A percentile compares a stretch with the other conserved stretches of the same genome.
phyloP scores from a whole-genome alignment of 2,888 invertebrate genomes.

The Drosophila fulvimacula region DNA sequence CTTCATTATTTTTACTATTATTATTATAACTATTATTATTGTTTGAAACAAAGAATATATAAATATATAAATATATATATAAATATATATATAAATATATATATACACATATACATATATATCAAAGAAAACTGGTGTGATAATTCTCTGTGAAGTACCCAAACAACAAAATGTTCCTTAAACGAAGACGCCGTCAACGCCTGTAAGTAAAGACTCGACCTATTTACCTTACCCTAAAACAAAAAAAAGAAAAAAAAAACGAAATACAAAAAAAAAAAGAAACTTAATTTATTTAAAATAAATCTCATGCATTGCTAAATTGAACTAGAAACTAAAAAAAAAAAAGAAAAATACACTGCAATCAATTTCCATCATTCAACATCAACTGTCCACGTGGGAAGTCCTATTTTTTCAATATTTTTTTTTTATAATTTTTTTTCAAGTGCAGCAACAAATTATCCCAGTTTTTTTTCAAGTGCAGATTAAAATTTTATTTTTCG shows the following conservation, averaged over 20 bases:
- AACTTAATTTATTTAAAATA: constrained; percentile 4
- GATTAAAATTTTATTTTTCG: constrained; percentile 10
- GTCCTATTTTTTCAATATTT: not conserved
- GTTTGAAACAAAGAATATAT: constrained; percentile 17
- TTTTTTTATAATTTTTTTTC: constrained; percentile 14
- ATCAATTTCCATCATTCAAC: constrained; percentile 25
- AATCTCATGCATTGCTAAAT: constrained; percentile 47
- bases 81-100: not conserved
- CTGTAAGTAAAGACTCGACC: constrained; percentile 73
- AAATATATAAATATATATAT: not conserved
- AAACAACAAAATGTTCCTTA: constrained; percentile 70
- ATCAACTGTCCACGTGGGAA: constrained; percentile 42
- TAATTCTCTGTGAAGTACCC: constrained; percentile 53
- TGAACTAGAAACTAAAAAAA: constrained; percentile 37
- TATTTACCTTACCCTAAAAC: constrained; percentile 26
- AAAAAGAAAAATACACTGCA: constrained; percentile 28
- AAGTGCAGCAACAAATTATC: constrained; percentile 3
- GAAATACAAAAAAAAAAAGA: constrained; percentile 15
- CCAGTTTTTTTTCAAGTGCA: constrained; percentile 33
- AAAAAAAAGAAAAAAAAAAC: not conserved
- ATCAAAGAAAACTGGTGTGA: constrained; percentile 45
- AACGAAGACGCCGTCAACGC: constrained; percentile 68
- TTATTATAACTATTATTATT: constrained; percentile 7
- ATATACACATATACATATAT: not conserved
- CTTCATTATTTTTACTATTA: constrained; percentile 8